Evolutionary conservation across 2,888 invertebrate species (phyloP).

Genomic region (Volucella bombylans): DNA sequence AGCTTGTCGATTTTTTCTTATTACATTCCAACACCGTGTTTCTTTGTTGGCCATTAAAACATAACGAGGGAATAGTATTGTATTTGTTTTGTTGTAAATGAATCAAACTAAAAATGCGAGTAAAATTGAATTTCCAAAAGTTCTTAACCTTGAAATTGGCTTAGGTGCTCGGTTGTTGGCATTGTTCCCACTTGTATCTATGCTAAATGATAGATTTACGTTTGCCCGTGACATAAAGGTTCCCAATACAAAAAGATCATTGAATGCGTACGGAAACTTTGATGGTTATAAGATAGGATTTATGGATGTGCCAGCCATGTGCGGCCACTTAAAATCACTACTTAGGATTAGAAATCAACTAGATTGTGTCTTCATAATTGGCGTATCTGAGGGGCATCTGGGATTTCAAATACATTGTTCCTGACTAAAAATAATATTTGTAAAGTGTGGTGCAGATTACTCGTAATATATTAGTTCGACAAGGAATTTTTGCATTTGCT

Average conservation of each 20-base stretch:
- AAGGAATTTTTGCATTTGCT: conserved; percentile 1
- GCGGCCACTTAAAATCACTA: conserved; percentile 11
- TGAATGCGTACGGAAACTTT: conserved; percentile 9
- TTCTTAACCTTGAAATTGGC: not conserved
- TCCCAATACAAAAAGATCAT: conserved; percentile 39
- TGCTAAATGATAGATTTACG: conserved; percentile 23
- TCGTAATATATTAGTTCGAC: conserved; percentile 9
- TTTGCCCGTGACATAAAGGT: conserved; percentile 36
- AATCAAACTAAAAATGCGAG: not conserved
- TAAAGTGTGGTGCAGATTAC: conserved; percentile 3
- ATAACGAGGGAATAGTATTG: too few relatives aligned
- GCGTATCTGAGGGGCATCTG: not conserved
- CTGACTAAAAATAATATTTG: conserved; percentile 29
- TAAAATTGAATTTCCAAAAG: conserved; percentile 1
- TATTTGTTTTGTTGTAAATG: not conserved
- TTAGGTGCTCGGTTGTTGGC: conserved; percentile 35
- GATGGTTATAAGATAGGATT: conserved; percentile 17
- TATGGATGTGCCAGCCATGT: conserved; percentile 33
- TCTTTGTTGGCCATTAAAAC: too few relatives aligned
- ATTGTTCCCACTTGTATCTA: conserved; percentile 45
- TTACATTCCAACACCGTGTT: too few relatives aligned
- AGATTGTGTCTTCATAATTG: not conserved
- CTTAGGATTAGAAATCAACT: conserved; percentile 15
- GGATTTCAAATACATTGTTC: not conserved
- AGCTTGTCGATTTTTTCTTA: too few relatives aligned